Evolutionary conservation across 2,888 invertebrate genomes (phyloP), one percentile per base, ranked within the genome.

Genomic region (Acrobasis repandana): DNA sequence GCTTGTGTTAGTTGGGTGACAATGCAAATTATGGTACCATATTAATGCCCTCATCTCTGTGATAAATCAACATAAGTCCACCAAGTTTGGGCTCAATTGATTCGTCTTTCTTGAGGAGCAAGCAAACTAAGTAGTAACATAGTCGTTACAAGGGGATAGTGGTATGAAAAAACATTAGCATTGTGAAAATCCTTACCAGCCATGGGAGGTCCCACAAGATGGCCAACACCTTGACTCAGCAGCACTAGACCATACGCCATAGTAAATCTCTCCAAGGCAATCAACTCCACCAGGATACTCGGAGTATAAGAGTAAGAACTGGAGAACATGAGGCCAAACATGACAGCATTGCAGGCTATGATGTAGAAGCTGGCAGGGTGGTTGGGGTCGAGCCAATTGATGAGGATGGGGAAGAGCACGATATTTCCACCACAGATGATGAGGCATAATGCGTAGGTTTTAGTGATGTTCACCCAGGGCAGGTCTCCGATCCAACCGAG

Each of bases 251-350:
- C 98, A 83, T 98, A 99, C 18, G 98, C 98, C 86, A 96, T 96
- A 9, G 98, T 98, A 82, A 99, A 98, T 68, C 97, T 94, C 76
- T 98, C 97, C 78, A 98, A 86, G 4, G 98, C 97, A 51, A 98
- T 96, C 72, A 98, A 90, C 79, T 98, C 96, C 33, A 98, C 97
- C 70, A 98, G 91, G 75, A 99, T 97, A 75, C 97, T 96, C 0
- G 98, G 97, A 0, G 98, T 98, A 72, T 98, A 96, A 0, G 97
- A 96, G 83, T 98, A 98, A 63, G 96, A 97, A 75, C 97, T 98
- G 47, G 97, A 97, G 81, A 98, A 97, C 75, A 96, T 96, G 54
- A 98, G 93, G 0, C 98, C 98, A 80, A 98, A 98, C 48, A 95
- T 83, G 1, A 95, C 94, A 34, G 94, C 94, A 61, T 93, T 92